Conservation (phyloP, 2,797 vertebrate genomes). For the Pangasius krempfi region DNA sequence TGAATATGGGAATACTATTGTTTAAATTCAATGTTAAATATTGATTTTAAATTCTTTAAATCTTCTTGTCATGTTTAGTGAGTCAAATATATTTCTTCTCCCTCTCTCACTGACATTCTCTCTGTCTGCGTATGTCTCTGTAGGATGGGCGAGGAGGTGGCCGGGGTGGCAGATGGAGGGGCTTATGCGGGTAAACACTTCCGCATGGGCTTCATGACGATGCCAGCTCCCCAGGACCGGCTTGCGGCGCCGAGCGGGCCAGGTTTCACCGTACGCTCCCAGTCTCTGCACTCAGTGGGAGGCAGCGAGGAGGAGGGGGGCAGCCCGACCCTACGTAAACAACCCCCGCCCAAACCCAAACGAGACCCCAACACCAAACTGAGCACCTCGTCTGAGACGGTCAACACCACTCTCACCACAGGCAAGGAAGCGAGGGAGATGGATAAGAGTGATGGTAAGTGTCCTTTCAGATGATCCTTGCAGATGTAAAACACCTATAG, state of each 20-base stretch:
- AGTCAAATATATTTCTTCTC: background rate
- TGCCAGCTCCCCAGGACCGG: conserved; percentile 93
- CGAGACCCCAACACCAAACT: conserved; percentile 94
- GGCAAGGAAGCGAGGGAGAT: conserved; percentile 75
- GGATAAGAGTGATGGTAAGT: conserved; percentile 73
- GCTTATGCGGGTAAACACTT: conserved; percentile 88
- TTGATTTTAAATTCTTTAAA: background rate
- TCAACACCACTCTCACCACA: conserved; percentile 74
- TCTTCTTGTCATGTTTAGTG: background rate
- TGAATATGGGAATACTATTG: background rate
- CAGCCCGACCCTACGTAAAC: conserved; percentile 82
- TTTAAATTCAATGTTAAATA: background rate
- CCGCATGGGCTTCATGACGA: conserved; percentile 96
- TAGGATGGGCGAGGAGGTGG: conserved; percentile 91
- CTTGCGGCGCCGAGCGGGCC: conserved; percentile 83
- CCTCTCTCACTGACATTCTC: background rate
- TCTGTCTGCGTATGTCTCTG: background rate
- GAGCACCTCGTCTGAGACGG: conserved; percentile 91
- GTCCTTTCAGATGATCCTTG: background rate
- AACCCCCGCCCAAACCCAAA: conserved; percentile 92
- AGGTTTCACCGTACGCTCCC: conserved; percentile 90
- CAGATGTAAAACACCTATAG: background rate
- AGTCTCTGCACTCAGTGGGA: conserved; percentile 93
- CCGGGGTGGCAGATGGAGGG: conserved; percentile 79
- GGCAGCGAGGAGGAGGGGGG: conserved; percentile 84